Evolutionary conservation across 2,113 vertebrate species (phyloP).

Genomic region (Mesitornis unicolor): DNA sequence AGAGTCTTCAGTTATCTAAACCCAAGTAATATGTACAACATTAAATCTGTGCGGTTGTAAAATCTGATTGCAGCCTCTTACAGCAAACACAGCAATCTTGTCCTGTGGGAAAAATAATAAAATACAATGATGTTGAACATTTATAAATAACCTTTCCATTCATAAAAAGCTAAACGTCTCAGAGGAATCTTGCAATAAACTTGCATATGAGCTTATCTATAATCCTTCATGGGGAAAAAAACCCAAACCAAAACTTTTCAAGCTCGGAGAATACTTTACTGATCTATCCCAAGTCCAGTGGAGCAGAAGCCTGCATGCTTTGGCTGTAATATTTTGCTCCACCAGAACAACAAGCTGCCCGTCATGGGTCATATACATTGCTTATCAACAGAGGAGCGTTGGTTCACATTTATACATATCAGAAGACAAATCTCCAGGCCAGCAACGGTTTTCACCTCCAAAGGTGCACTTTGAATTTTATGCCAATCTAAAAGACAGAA

Average conservation of each 20-base stretch:
- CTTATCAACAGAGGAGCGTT: background rate
- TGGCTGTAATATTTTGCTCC: slow-evolving; percentile 38
- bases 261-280: slow-evolving; percentile 9
- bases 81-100: background rate
- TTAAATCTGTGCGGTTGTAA: background rate
- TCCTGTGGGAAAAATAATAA: slow-evolving; percentile 43
- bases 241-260: background rate
- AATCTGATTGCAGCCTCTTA: background rate
- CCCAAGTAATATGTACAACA: slow-evolving; percentile 13
- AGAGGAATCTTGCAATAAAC: slow-evolving; percentile 52
- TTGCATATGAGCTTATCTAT: slow-evolving; percentile 55
- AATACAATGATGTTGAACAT: slow-evolving; percentile 34
- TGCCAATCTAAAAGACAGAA: slow-evolving; percentile 8
- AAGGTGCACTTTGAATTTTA: background rate
- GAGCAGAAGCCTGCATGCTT: slow-evolving; percentile 44
- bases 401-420: background rate
- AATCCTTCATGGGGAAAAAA: slow-evolving; percentile 53
- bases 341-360: slow-evolving; percentile 33
- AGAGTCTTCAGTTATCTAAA: slow-evolving; percentile 3
- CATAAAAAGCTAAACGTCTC: slow-evolving; percentile 64
- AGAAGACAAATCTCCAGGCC: slow-evolving; percentile 39
- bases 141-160: slow-evolving; percentile 71
- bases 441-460: background rate
- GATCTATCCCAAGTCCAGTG: slow-evolving; percentile 44
- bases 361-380: slow-evolving; percentile 48